Base-by-base conservation (phyloP, 2,888 invertebrate genomes). In the Scelioninae gen. 1 region DNA sequence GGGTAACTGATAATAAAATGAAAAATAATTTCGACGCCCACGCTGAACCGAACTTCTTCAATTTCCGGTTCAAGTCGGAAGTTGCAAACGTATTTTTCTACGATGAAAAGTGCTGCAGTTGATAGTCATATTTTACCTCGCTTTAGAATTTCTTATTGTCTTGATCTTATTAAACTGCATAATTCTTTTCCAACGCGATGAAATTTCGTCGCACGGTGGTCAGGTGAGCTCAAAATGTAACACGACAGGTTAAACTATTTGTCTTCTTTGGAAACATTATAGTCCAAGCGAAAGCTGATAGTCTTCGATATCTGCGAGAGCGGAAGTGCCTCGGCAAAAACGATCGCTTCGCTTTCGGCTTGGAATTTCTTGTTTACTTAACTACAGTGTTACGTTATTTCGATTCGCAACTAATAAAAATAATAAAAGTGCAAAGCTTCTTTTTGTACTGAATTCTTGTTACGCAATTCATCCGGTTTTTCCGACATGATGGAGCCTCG, bases 301-400 rank as follows among this genome's bases (percentile, higher is more conserved):
- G 65, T 31, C 65, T 79, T 58, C 49, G 32, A 62, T 66, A 58
- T 49, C 31, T 60, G 58, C 79, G 47, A 31, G 60, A 72, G 58
- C 66, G 79, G 72, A 79, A 79, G 72, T 79, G 49, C 60, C 16
- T 29, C 45, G 38, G 34, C 63, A 79, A 66, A 80, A 76, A 71
- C 72, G 71, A 6, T 23, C 49, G n/a, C n/a, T n/a, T n/a, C n/a
- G n/a, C n/a, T n/a, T n/a, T n/a, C n/a, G n/a, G n/a, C 16, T 15
- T 11, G 32, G 43, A 53, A 34, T 62, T 62, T 72, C 53, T 72
- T 62, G 51, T 62, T 43, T 49, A 47, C 49, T 34, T n/a, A 38
- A 34, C 62, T 32, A 38, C 34, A n/a, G 23, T n/a, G 15, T 49
- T 53, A 13, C 23, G 43, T 47, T 56, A 16, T 45, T 58, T 69